Evolutionary conservation across 64 coral and sea anemone species (phyloP).

Genomic region (Platygyra sinensis): DNA sequence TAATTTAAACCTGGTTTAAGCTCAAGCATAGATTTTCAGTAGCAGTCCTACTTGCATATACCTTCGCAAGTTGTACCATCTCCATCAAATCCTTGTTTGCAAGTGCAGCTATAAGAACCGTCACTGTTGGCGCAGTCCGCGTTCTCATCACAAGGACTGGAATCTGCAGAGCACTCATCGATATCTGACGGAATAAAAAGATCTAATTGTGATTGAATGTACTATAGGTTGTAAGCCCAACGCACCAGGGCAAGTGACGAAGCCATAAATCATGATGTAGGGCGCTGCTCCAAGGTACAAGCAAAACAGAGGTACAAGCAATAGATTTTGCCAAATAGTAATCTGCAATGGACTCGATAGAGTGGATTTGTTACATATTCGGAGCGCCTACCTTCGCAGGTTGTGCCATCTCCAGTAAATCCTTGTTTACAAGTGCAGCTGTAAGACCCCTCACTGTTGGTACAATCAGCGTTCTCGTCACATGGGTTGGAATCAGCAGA

Average conservation of each 20-base stretch:
- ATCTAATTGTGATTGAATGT: background rate
- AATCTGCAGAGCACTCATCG: conserved; percentile 59
- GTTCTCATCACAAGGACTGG: conserved; percentile 47
- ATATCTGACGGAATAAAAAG: conserved; percentile 42
- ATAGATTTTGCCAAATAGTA: background rate
- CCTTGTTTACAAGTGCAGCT: conserved; percentile 36
- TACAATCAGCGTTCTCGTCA: conserved; percentile 47
- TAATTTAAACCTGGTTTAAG: no score
- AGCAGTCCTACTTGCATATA: background rate
- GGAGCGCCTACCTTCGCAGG: conserved; percentile 22
- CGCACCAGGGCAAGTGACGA: no score
- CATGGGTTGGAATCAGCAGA: conserved; percentile 20
- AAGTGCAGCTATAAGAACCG: conserved; percentile 75
- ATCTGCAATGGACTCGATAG: background rate
- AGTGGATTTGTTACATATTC: background rate
- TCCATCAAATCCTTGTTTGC: conserved; percentile 63
- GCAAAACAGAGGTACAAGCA: no score
- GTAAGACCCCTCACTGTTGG: conserved; percentile 45
- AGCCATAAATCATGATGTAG: no score
- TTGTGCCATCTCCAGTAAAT: conserved; percentile 31
- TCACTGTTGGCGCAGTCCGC: conserved; percentile 71
- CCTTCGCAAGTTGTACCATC: conserved; percentile 61
- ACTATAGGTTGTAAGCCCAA: background rate
- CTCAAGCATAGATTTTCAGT: background rate
- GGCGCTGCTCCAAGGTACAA: no score